Base-by-base conservation (phyloP, 2,797 vertebrate genomes). In the Micropoecilia bifurca region DNA sequence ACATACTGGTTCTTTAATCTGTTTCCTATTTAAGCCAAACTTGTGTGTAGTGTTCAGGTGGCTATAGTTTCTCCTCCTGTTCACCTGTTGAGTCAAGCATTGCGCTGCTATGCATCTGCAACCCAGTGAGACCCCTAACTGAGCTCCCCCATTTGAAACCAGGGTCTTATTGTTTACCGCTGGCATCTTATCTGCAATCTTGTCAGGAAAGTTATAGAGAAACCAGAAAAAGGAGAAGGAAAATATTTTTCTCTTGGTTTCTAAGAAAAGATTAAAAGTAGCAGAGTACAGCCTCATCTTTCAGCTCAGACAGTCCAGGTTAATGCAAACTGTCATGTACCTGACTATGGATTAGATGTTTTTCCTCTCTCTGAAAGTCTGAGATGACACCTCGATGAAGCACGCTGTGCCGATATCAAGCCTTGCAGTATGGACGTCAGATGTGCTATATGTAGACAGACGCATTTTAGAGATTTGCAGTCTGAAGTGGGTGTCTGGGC, bases 81-180 rank as follows among this genome's bases (percentile, higher is more conserved):
- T 88, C 71, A 75, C 78, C 0, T 53, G 46, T 84, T 57, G 71
- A 91, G 90, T 90, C 91, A 84, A 88, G 82, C 81, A 83, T 43
- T 75, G 84, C 74, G 43, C 80, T 76, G 90, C 88, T 92, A 91
- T 92, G 93, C 86, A 93, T 91, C 85, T 84, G 82, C 68, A 83
- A 79, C 80, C 80, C 59, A 76, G 75, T 80, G 84, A 50, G 85
- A 85, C 87, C 87, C 22, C 87, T 14, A 76, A 66, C 79, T 89
- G 88, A 82, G 66, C 85, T 80, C 78, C 89, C 80, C 55, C 39
- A 14, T 78, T 43, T 76, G 68, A 90, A 85, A 81, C 80, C 55
- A 1, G 46, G 48, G 76, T 81, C 80, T 80, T 80, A 78, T 90
- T 91, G 89, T 92, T 93, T 91, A 91, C 90, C 84, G 61, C 73